Conservation (phyloP, 1,140 invertebrate genomes). For the Aphaenogaster ashmeadi region DNA sequence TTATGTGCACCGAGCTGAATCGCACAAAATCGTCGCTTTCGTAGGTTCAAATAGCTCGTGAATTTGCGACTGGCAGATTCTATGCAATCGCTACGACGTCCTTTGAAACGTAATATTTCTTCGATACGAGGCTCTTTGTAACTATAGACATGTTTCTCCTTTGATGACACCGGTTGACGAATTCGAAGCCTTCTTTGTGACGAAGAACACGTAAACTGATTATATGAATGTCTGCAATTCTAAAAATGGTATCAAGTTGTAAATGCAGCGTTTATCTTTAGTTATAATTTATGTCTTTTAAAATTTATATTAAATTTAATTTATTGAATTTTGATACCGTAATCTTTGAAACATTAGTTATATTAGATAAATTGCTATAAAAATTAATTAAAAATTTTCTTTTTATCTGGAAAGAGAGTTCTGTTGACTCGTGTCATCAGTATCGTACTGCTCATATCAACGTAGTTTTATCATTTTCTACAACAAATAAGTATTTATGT, state of each 20-base stretch:
- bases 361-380: constrained; percentile 6
- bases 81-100: neutral
- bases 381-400: constrained; percentile 13
- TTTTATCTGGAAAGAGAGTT: neutral
- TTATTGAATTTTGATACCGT: neutral
- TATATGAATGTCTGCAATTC: neutral
- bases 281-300: neutral
- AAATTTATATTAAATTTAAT: constrained; percentile 3
- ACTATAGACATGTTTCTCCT: constrained; percentile 8
- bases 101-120: constrained; percentile 16
- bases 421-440: constrained; percentile 18
- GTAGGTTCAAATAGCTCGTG: constrained; percentile 35
- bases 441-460: neutral
- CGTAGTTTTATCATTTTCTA: constrained; percentile 13
- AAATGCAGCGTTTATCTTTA: neutral
- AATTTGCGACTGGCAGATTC: constrained; percentile 7
- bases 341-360: constrained; percentile 2
- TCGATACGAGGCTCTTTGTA: constrained; percentile 12
- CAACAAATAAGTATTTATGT: neutral
- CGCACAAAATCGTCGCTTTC: constrained; percentile 59
- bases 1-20: constrained; percentile 54
- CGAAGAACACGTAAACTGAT: constrained; percentile 8
- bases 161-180: neutral
- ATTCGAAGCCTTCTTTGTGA: neutral
- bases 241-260: neutral